Percentiles rank a stretch among this genome's conserved stretches.
Conservation (phyloP, 2,113 vertebrate genomes). For the Cebus imitator region DNA sequence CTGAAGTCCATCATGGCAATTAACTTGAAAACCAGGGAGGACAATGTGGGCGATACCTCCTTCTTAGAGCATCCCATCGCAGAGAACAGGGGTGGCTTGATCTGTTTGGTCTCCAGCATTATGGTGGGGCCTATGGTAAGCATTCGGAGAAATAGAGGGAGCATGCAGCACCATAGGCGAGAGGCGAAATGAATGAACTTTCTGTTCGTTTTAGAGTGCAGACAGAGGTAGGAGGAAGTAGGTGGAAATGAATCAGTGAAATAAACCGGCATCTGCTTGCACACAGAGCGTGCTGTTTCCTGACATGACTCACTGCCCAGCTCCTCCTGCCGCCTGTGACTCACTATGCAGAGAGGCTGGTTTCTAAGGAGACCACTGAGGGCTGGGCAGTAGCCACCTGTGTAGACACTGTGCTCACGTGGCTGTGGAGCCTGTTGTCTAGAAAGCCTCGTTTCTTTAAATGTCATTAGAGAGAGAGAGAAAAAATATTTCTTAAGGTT, state of each 20-base stretch:
- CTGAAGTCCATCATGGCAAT: background rate
- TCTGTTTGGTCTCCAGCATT: background rate
- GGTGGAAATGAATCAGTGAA: slow-evolving; percentile 27
- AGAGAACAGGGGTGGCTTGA: too few relatives aligned
- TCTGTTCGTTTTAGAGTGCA: background rate
- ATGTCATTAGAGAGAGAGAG: background rate
- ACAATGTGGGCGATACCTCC: background rate
- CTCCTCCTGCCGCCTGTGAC: background rate
- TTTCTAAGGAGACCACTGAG: slow-evolving; percentile 42
- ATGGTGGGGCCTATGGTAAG: background rate
- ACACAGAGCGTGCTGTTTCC: background rate
- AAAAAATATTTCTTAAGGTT: background rate
- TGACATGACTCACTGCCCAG: background rate
- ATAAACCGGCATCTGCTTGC: background rate
- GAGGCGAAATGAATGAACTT: background rate
- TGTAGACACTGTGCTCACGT: background rate
- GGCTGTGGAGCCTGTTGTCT: background rate
- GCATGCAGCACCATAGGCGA: rapidly evolving
- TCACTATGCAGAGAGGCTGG: background rate
- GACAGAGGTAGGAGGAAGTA: background rate
- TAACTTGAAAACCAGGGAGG: background rate
- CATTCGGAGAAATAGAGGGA: background rate
- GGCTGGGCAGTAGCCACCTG: background rate
- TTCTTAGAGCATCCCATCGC: background rate
- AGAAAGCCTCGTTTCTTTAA: background rate